Conservation (phyloP, 1,140 invertebrate genomes). For the Lepidostoma basale region DNA sequence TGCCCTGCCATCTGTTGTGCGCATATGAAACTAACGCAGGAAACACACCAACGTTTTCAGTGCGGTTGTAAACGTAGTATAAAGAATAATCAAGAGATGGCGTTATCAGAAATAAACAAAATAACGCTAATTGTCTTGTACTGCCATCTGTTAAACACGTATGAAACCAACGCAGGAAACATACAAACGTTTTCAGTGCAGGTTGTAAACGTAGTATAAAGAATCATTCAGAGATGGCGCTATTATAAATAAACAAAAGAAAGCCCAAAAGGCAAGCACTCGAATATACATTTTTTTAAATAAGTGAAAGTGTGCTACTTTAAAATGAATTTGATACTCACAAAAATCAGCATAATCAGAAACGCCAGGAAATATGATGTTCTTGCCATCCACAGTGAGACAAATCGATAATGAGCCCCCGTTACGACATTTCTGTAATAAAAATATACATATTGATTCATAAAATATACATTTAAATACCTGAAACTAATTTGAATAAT, state of each 20-base stretch:
- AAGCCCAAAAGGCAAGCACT: not conserved
- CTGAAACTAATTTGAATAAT: not conserved
- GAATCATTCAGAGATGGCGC: not conserved
- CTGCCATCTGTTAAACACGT: not conserved
- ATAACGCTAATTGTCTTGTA: no score
- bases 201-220: not conserved
- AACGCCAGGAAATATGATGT: conserved; percentile 92
- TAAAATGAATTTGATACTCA: conserved; percentile 71
- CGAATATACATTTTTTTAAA: no score
- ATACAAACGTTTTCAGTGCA: not conserved
- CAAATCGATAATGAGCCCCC: conserved; percentile 98
- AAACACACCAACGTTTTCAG: no score
- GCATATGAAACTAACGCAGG: no score
- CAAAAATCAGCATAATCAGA: conserved; percentile 97
- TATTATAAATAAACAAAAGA: not conserved
- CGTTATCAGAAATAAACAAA: no score
- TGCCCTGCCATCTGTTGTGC: no score
- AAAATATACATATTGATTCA: not conserved
- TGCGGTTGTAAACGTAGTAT: no score
- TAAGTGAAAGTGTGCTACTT: no score
- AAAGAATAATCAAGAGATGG: no score
- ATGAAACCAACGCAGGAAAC: not conserved
- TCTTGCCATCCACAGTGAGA: conserved; percentile 94
- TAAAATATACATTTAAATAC: not conserved
- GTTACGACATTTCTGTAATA: conserved; percentile 89